These are phyloP conservation scores for Spinus olivaceus DNA, from an alignment of 2,797 vertebrate genomes.

Conservation along the genomic window DNA sequence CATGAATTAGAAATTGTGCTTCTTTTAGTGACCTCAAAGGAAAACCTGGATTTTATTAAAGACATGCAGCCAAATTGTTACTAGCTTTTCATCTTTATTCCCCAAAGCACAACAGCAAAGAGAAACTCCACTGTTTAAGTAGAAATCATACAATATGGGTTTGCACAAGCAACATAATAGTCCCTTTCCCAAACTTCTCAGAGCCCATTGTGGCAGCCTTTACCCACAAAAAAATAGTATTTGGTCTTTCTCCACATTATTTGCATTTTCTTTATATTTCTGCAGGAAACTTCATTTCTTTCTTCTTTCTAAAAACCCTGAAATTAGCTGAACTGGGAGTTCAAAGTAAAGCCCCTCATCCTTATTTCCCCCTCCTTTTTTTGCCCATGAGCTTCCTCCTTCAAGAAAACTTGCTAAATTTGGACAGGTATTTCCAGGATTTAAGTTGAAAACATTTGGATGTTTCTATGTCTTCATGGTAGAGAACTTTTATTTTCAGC, in stretches of 20 bases:
- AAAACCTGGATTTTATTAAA: constrained; percentile 66
- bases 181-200: constrained; percentile 27
- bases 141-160: constrained; percentile 5
- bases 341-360: not conserved
- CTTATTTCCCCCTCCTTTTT: not conserved
- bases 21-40: constrained; percentile 52
- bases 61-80: constrained; percentile 40
- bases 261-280: constrained; percentile 41
- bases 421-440: not conserved
- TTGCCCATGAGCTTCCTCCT: not conserved
- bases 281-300: not conserved
- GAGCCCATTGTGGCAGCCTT: not conserved
- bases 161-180: constrained; percentile 32
- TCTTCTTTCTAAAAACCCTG: not conserved
- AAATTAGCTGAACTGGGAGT: not conserved
- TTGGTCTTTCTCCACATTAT: constrained; percentile 24
- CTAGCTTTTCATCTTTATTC: constrained; percentile 61
- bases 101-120: constrained; percentile 43
- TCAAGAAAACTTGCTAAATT: not conserved
- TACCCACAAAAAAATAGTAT: not conserved
- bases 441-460: not conserved
- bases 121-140: constrained; percentile 51
- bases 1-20: constrained; percentile 62
- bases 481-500: not conserved
- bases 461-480: not conserved